Conservation (phyloP, 2,113 vertebrate species). For the Marcusenius ussheri region DNA sequence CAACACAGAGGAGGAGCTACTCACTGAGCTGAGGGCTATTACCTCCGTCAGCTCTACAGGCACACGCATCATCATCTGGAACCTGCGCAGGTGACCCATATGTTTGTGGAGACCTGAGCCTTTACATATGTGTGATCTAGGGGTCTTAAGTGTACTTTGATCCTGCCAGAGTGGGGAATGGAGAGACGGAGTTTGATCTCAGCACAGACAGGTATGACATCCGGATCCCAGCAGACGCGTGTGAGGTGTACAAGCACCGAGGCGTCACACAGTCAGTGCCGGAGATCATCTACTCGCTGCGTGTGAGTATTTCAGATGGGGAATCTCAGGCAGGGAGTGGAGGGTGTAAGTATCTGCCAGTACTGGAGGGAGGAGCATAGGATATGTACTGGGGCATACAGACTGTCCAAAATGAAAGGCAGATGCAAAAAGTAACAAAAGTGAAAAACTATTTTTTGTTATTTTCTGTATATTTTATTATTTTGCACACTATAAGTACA, state of each 20-base stretch:
- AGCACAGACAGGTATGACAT: conserved; percentile 79
- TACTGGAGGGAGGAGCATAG: background rate
- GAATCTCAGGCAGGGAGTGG: background rate
- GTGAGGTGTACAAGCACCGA: conserved; percentile 56
- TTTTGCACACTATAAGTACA: conserved; percentile 33
- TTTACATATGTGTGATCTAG: background rate
- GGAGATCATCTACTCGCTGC: conserved; percentile 71
- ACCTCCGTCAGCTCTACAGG: conserved; percentile 56
- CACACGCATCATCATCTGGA: conserved; percentile 94
- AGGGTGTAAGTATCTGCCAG: background rate
- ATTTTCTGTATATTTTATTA: too few species aligned
- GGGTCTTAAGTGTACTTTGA: background rate
- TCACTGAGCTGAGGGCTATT: conserved; percentile 73
- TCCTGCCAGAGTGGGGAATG: conserved; percentile 60
- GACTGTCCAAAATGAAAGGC: background rate
- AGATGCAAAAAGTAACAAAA: background rate
- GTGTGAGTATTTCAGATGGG: conserved; percentile 49
- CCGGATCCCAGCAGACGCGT: conserved; percentile 71
- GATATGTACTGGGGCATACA: background rate
- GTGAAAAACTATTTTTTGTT: background rate
- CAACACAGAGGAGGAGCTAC: conserved; percentile 61
- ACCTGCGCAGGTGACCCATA: conserved; percentile 72
- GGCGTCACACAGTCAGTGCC: conserved; percentile 65
- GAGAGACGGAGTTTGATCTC: conserved; percentile 80
- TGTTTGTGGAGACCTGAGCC: background rate